phyloP scores from a whole-genome alignment of 2,797 vertebrate species.

The Lerista edwardsae region DNA sequence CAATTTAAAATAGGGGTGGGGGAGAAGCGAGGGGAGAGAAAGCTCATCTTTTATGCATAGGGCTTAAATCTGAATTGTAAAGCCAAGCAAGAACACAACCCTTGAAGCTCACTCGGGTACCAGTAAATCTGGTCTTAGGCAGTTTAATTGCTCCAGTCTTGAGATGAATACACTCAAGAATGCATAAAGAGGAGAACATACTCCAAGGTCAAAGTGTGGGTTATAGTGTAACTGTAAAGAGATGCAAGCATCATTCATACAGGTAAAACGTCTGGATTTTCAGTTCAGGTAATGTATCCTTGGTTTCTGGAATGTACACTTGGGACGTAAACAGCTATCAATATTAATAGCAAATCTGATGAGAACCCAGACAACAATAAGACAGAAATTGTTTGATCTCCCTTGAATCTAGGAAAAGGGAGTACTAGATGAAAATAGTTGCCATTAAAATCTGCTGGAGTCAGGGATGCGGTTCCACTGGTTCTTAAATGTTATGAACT shows the following conservation, averaged over 20 bases:
- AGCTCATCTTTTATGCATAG: conserved; percentile 40
- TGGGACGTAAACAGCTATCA: not conserved
- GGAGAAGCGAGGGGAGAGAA: not conserved
- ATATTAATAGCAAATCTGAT: not conserved
- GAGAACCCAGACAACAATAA: not conserved
- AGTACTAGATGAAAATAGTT: not conserved
- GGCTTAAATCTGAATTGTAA: conserved; percentile 35
- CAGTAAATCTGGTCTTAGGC: conserved; percentile 28
- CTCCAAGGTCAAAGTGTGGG: not conserved
- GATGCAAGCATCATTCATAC: not conserved
- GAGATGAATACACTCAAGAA: conserved; percentile 19
- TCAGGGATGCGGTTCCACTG: not conserved
- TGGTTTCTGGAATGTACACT: not conserved
- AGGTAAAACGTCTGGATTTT: not conserved
- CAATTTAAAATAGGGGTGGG: conserved; percentile 45
- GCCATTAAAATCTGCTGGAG: not conserved
- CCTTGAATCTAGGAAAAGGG: not conserved
- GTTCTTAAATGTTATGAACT: not conserved
- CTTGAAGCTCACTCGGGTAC: conserved; percentile 36
- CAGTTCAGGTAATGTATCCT: not conserved
- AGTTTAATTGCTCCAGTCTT: conserved; percentile 16
- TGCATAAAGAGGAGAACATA: not conserved
- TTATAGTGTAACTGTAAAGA: conserved; percentile 8
- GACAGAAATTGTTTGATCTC: not conserved
- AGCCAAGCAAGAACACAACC: conserved; percentile 27